Evolutionary conservation across 2,113 vertebrate genomes (phyloP), one percentile per base, ranked within the genome.

Genomic region (Prunella himalayana): DNA sequence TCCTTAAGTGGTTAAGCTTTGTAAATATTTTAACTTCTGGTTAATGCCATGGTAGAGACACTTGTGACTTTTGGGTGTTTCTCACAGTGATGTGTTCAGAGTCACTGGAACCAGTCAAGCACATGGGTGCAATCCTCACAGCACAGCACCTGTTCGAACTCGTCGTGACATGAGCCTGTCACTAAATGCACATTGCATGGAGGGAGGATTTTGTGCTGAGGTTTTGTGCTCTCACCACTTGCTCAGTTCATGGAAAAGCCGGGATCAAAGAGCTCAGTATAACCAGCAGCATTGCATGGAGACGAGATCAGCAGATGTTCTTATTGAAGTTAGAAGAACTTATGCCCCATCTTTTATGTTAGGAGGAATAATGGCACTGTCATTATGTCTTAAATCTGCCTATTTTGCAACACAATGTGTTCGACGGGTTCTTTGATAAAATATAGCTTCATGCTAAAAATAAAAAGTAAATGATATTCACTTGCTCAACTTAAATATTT

Each of bases 81-180:
- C 77, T 63, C 30, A 1, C 3, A 18, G 61, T 3, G 5, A 2
- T 9, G 50, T 20, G 49, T 16, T 75, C 37, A 10, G 76, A 47
- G 90, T 9, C 56, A 9, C 20, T 7, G 17, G 50, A 56, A 41
- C 12, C n/a, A 45, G 41, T 11, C 13, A 68, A 61, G 28, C 2
- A 13, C 45, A 17, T 0, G 44, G 76, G 15, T 0, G 0, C 1
- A 3, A 37, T 31, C 42, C 71, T 64, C 42, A 7, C 2, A 17
- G 17, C 77, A 8, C 22, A 18, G 25, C 0, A 0, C 51, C 9
- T 3, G 4, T 30, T 45, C 41, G 19, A 30, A 10, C 23, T 37
- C 15, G 1, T 22, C 30, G 39, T 27, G 44, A 65, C 49, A 35
- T 2, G 25, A 79, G 37, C 15, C 19, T 1, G 13, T 56, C 50